Conservation (phyloP, 2,113 vertebrate species). For the Elephas maximus region DNA sequence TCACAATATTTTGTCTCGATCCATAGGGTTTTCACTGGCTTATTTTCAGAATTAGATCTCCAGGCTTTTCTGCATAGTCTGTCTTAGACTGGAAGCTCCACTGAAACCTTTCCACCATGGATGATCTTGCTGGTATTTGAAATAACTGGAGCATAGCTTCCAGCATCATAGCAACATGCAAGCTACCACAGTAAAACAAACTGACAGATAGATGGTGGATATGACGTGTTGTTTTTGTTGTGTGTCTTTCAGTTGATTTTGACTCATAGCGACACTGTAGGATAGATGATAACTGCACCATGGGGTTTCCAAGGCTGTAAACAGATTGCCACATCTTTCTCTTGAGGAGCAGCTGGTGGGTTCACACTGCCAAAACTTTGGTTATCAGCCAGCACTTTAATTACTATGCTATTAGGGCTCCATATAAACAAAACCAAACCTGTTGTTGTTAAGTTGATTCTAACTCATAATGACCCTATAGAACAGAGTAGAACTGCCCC, state of each 20-base stretch:
- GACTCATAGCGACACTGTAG: not conserved
- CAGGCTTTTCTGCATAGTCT: not conserved
- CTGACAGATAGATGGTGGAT: not conserved
- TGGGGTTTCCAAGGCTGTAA: not conserved
- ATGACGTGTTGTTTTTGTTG: not conserved
- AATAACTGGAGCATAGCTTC: not conserved
- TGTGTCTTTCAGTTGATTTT: not conserved
- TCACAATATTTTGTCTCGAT: not conserved
- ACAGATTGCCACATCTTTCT: not conserved
- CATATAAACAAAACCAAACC: too few species aligned
- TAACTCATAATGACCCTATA: too few species aligned
- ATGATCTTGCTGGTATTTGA: not conserved
- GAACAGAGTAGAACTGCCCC: too few species aligned
- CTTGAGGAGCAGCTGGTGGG: not conserved
- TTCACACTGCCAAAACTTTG: too few species aligned
- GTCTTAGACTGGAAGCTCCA: not conserved
- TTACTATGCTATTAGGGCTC: not conserved
- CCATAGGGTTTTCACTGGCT: not conserved
- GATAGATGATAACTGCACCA: not conserved
- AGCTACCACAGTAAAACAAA: not conserved
- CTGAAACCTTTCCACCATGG: not conserved
- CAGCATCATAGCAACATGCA: not conserved
- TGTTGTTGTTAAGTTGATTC: too few species aligned
- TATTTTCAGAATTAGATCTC: not conserved
- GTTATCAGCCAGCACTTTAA: not conserved